Evolutionary conservation across 2,797 vertebrate genomes (phyloP), one percentile per base, ranked within the genome.

Genomic region (Cirrhinus molitorella): DNA sequence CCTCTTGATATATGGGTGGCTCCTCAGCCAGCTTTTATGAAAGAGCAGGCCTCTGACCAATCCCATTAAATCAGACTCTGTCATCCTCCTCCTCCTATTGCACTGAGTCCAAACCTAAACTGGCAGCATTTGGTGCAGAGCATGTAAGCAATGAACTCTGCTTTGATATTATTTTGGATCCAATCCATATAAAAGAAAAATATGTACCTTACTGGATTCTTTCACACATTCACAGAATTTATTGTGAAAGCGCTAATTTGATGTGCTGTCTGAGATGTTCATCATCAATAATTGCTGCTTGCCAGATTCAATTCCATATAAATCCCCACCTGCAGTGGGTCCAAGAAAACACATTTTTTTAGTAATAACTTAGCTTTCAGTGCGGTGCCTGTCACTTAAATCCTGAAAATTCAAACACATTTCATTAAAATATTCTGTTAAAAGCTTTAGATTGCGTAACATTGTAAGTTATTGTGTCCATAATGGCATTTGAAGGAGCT

Each of bases 1-100:
- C 34, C 68, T 55, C 67, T 80, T 88, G 87, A 90, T 90, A 85
- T 88, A 89, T 85, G 55, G 82, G 57, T 66, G 28, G 9, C 59
- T 87, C 77, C 65, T 76, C 61, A 70, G 83, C 47, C 53, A 85
- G 79, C 63, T 87, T 85, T 87, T 86, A 88, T 86, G 74, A 74
- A 85, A 79, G 25, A 78, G 49, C 81, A 83, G 74, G 63, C 49
- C 85, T 84, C 86, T 61, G 72, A 86, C 85, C 78, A 74, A 82
- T 85, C 65, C 79, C 43, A 85, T 88, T 89, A 90, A 87, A 87
- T 89, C 83, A 85, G 55, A 61, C 13, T 40, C 84, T 85, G 51
- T 85, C 85, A 68, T 85, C 73, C 25, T 43, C 25, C 67, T 43
- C 25, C 53, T 47, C 43, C 66, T 31, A 43, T 31, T 23, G n/a